Base-by-base conservation (phyloP, 2,113 vertebrate genomes). In the Forbesichthys agassizii region DNA sequence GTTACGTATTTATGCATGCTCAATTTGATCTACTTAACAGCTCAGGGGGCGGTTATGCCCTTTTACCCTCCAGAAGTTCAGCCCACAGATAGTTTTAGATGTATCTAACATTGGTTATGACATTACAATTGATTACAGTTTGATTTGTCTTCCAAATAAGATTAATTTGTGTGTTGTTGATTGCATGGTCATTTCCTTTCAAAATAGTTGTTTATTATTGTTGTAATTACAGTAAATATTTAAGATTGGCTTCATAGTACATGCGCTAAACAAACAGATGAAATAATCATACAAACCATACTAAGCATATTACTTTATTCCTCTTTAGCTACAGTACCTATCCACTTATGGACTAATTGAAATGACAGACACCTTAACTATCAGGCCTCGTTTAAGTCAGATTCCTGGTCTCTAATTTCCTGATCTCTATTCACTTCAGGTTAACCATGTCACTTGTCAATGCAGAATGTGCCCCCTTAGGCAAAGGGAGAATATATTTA, bases 11-110 rank as follows among this genome's bases (percentile, higher is more conserved):
- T 69, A 77, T 63, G n/a, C 27, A 61, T 67, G 68, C 76, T 77
- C 69, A 68, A 80, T 83, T 82, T 75, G 61, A 66, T 71, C 51
- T 62, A 33, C 58, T 76, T 70, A 66, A 56, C 33, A 61, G 67
- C 46, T 69, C 14, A 61, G 10, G 68, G 47, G 11, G n/a, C 58
- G 48, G 55, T 10, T 68, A 60, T 69, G 18, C 57, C 49, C 46
- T 54, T 66, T 62, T 46, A 64, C 7, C 46, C 54, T 65, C 14
- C 9, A 11, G 9, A 16, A 57, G 55, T 27, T 1, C 52, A 54
- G 52, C 13, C 46, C 55, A 11, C 14, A 62, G 4, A 53, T 10
- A 53, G 6, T 54, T 48, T 42, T 42, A 42, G 36, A 61, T 48
- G 36, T 61, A 49, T 69, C 7, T 42, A 42, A 42, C 36, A 53